phyloP scores from a whole-genome alignment of 2,888 invertebrate species.

The Pseudanteris insignis region DNA sequence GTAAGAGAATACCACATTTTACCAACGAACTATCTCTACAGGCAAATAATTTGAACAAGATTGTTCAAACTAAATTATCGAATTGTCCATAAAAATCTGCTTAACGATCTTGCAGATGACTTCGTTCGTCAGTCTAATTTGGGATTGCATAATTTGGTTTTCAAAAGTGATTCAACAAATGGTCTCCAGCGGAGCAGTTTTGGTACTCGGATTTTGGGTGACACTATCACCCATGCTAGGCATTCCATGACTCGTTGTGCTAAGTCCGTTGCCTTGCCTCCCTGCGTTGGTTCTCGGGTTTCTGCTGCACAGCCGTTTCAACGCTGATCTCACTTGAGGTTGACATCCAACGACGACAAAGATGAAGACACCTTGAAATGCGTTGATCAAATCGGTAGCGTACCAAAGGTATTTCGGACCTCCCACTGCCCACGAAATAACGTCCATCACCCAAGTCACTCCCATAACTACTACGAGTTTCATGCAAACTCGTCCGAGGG shows the following conservation, averaged over 20 bases:
- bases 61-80: neutral
- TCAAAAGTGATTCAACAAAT: conserved; percentile 64
- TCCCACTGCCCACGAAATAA: conserved; percentile 84
- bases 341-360: conserved; percentile 90
- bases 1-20: neutral
- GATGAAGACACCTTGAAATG: conserved; percentile 87
- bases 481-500: conserved; percentile 83
- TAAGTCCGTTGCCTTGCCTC: conserved; percentile 73
- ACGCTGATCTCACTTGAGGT: conserved; percentile 80
- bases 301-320: conserved; percentile 73
- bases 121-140: conserved; percentile 27
- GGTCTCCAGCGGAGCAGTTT: conserved; percentile 70
- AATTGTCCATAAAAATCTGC: neutral
- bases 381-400: conserved; percentile 84
- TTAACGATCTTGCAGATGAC: neutral
- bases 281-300: conserved; percentile 69
- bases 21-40: neutral
- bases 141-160: conserved; percentile 4
- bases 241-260: conserved; percentile 81
- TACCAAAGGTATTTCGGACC: conserved; percentile 85
- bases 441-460: conserved; percentile 80
- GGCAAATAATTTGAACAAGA: conserved; percentile 1
- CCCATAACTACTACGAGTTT: conserved; percentile 87
- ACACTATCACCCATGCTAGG: conserved; percentile 83
- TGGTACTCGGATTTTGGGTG: conserved; percentile 75